Conservation (phyloP, 1,140 invertebrate genomes). For the Whitmania pigra region DNA sequence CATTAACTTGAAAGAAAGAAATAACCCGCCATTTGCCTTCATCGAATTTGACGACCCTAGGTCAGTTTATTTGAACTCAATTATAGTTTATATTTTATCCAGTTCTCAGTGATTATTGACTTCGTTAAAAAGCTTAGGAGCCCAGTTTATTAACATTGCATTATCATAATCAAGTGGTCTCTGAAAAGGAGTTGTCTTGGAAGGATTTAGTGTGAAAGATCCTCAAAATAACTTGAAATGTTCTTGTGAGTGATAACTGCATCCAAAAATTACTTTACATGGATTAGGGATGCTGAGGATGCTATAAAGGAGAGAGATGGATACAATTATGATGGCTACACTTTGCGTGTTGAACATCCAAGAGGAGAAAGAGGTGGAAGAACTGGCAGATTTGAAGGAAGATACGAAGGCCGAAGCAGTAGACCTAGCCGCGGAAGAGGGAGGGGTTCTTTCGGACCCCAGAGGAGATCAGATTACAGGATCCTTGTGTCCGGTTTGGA, state of each 20-base stretch:
- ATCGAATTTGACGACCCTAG: conserved; percentile 96
- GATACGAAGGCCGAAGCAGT: conserved; percentile 35
- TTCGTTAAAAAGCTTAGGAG: neutral
- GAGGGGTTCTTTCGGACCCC: conserved; percentile 3
- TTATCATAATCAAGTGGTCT: too few species aligned
- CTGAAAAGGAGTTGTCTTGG: too few species aligned
- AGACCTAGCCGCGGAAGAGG: neutral
- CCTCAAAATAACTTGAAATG: too few species aligned
- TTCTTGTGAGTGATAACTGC: too few species aligned
- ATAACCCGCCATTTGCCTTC: conserved; percentile 96
- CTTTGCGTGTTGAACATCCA: conserved; percentile 79
- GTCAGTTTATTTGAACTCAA: conserved; percentile 43
- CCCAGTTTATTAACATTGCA: neutral
- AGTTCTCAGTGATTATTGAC: neutral
- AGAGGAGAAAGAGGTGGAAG: conserved; percentile 25
- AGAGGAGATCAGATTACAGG: conserved; percentile 12
- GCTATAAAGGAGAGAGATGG: conserved; percentile 89
- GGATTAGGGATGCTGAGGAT: conserved; percentile 79
- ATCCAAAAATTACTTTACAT: neutral
- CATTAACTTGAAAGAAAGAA: conserved; percentile 91
- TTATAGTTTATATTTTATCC: neutral
- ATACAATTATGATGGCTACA: conserved; percentile 95
- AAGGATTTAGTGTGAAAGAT: too few species aligned
- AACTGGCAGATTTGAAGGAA: conserved; percentile 44
- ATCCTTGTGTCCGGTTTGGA: conserved; percentile 7